These are phyloP conservation scores for Catocala nupta DNA, from an alignment of 2,888 invertebrate species.

Conservation along the genomic window DNA sequence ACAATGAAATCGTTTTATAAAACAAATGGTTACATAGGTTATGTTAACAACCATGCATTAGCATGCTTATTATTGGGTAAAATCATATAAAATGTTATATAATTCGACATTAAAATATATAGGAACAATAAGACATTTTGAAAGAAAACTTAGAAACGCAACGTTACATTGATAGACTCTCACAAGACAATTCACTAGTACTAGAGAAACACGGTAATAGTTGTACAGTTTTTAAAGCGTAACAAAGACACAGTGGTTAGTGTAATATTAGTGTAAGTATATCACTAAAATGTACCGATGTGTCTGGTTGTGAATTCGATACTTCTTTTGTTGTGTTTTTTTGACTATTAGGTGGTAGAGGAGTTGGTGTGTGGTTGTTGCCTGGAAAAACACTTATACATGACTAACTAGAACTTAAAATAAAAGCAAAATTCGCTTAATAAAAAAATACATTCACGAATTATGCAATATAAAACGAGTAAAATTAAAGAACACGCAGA, in stretches of 20 bases:
- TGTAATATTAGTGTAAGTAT: conserved; percentile 60
- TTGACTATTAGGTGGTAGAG: conserved; percentile 66
- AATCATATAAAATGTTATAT: conserved; percentile 9
- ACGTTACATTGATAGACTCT: conserved; percentile 37
- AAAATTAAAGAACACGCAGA: neutral
- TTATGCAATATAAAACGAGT: conserved; percentile 29
- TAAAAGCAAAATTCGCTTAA: conserved; percentile 20
- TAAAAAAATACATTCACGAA: conserved; percentile 28
- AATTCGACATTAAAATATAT: conserved; percentile 19
- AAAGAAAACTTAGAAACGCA: conserved; percentile 30
- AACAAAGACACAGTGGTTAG: conserved; percentile 52
- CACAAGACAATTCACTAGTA: conserved; percentile 48
- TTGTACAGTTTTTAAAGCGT: conserved; percentile 40
- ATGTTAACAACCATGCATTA: conserved; percentile 55
- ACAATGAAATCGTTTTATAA: conserved; percentile 2
- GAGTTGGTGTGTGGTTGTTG: conserved; percentile 68
- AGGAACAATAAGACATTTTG: conserved; percentile 29
- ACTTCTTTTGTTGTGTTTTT: conserved; percentile 70
- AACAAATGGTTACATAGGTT: conserved; percentile 24
- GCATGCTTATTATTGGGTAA: conserved; percentile 49
- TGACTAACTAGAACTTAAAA: conserved; percentile 48
- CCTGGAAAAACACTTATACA: conserved; percentile 72
- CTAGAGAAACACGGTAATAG: conserved; percentile 33
- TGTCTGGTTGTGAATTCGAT: conserved; percentile 67
- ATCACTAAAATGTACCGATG: conserved; percentile 73